Evolutionary conservation across 1,140 invertebrate species (phyloP), one percentile per base, ranked within the genome.

Genomic region (Pseudachorutes palmiensis): DNA sequence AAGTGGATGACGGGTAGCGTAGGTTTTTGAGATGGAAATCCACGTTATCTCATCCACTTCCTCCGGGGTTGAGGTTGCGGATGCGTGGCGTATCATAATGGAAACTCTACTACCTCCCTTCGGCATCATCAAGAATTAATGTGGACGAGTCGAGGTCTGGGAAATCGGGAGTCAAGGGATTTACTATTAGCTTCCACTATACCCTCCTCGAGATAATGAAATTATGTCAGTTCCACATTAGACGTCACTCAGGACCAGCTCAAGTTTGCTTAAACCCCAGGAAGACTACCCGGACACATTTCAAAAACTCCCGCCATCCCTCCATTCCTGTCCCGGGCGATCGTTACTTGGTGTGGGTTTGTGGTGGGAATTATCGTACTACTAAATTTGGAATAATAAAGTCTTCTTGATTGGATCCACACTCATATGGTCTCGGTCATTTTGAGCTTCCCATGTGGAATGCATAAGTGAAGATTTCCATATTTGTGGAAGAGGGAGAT

Each of bases 141-240:
- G 51, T 55, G 51, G 51, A 45, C n/a, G n/a, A 55, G 12, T 22
- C 24, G 51, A 55, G 51, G 51, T 55, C 24, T 14, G 51, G 49
- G 29, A 58, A 65, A 58, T 36, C 58, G 57, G 32, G 51, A 65
- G 57, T 65, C 64, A 65, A 31, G 51, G 51, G 64, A 55, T 61
- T 61, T 66, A 41, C 30, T 66, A 66, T 60, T 66, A 41, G 58
- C 65, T 66, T 32, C 12, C 12, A 9, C n/a, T n/a, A n/a, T n/a
- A n/a, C n/a, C n/a, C n/a, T n/a, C n/a, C n/a, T n/a, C 5, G 36
- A 36, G 31, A 61, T 67, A 67, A 67, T 67, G 66, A 67, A 67
- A 67, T 67, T 67, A 67, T 67, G 66, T 67, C 66, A 67, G 66
- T 63, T 67, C 66, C 66, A 67, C 66, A 62, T 63, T 59, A 48